Base-by-base conservation (phyloP, 1,140 invertebrate species). In the Episyrphus balteatus region DNA sequence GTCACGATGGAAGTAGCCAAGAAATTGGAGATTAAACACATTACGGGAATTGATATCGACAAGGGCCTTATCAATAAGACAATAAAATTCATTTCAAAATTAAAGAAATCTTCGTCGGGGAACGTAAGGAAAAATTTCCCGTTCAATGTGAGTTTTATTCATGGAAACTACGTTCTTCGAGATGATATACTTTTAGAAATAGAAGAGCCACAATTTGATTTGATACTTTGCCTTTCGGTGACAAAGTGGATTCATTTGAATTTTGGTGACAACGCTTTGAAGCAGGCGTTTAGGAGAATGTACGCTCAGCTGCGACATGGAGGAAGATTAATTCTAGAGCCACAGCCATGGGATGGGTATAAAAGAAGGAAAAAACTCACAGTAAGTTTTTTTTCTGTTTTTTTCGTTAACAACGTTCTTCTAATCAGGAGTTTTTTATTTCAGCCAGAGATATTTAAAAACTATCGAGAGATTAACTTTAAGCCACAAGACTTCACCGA, bases 211-310 rank as follows among this genome's bases (percentile, higher is more conserved):
- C 88, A 96, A 64, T 98, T 88, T 67, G 92, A 99, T 70, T 77
- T 86, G 15, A 96, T 99, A 51, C 68, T 99, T 2, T 97, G 93
- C 61, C 73, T 99, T 2, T 94, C 91, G 14, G 81, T 97, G 15
- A 97, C 93, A 1, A 99, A 99, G 72, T 99, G 96, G 95, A 81
- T 99, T 57, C 96, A 99, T 66, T 74, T 99, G 5, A 98, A 99
- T 70, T 94, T 85, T 77, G 91, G 94, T 19, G 96, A 99, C 72
- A 78, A 76, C n/a, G 96, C 95, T 1, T 62, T 99, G 12, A 96
- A 94, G 68, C 78, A 88, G 48, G 80, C 89, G 26, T 99, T 99
- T 66, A 81, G 84, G 48, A 74, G 94, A 15, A 92, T 95, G 74
- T 93, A 82, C 64, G 75, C 79, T 1, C 92, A 98, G 59, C 73